Base-by-base conservation (phyloP, 2,797 vertebrate species). In the Odontamblyopus rebecca region DNA sequence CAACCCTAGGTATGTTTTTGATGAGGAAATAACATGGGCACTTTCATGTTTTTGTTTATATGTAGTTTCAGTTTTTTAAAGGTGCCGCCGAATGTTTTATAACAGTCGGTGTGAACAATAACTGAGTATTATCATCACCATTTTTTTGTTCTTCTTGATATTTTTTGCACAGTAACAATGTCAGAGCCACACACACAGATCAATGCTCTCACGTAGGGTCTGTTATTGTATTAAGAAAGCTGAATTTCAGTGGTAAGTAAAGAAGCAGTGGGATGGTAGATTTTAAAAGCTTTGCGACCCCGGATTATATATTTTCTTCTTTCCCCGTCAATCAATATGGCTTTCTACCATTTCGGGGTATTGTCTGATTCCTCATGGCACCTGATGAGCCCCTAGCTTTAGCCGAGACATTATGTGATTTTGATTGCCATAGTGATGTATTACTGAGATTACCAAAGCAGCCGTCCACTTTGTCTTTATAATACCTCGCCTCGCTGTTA, bases 351-450 rank as follows among this genome's bases (percentile, higher is more conserved):
- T 85, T 71, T 78, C 59, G 63, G 53, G 65, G 48, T 78, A 59
- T 61, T 79, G 65, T 84, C 84, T 78, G 76, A 86, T 86, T 86
- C 82, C 63, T 88, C 66, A 89, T 86, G 67, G 54, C 35, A 44
- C 70, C 71, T 81, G 74, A 86, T 83, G 78, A 84, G 62, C 70
- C 73, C 71, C 61, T 60, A 30, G 72, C 80, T 68, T 71, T 65
- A 51, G 35, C 23, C 0, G 56, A 83, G 70, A 71, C 70, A 79
- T 83, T 67, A 44, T 77, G 70, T 78, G 71, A 82, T 78, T 83
- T 69, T 74, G 68, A 82, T 72, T 81, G 75, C 44, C 61, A 74
- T 61, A 35, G 30, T 72, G 82, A 84, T 76, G 70, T 66, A 84
- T 83, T 73, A 27, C 72, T 81, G 48, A 70, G 73, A 87, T 88